Evolutionary conservation across 92 coral and sea anemone genomes (phyloP).

Genomic region (Epizoanthus scotinus): DNA sequence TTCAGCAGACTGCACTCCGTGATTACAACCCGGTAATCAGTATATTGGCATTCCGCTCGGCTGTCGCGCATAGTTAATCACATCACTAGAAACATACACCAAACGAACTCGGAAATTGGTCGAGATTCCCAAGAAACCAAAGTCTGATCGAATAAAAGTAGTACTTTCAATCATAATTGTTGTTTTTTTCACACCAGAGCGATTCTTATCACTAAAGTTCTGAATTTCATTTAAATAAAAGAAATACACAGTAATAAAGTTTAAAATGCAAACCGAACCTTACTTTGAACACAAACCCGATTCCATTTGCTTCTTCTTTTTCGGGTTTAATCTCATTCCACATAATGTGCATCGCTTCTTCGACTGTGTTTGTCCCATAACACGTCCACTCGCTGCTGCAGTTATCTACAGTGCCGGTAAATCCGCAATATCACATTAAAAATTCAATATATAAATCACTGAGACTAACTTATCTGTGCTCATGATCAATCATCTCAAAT

Average conservation of each 20-base stretch:
- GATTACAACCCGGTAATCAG: no score
- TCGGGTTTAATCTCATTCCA: conserved; percentile 77
- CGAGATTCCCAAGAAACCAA: no score
- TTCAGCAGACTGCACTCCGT: no score
- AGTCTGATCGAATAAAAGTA: no score
- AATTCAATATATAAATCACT: background rate
- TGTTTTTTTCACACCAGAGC: background rate
- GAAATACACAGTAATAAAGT: background rate
- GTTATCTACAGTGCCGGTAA: background rate
- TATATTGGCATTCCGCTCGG: no score
- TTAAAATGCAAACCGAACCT: conserved; percentile 16
- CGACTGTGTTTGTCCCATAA: conserved; percentile 74
- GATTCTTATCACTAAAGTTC: no score
- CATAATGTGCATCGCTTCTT: conserved; percentile 75
- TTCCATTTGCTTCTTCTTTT: conserved; percentile 78
- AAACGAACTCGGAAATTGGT: no score
- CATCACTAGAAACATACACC: no score
- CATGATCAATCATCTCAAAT: background rate
- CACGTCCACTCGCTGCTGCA: background rate
- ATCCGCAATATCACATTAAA: background rate
- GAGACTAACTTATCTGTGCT: background rate
- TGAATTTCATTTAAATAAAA: no score
- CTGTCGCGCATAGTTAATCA: no score
- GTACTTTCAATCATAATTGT: no score
- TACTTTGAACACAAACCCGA: conserved; percentile 69